These are phyloP conservation scores for Poecilus cupreus DNA, from an alignment of 2,888 invertebrate species.

Conservation along the genomic window DNA sequence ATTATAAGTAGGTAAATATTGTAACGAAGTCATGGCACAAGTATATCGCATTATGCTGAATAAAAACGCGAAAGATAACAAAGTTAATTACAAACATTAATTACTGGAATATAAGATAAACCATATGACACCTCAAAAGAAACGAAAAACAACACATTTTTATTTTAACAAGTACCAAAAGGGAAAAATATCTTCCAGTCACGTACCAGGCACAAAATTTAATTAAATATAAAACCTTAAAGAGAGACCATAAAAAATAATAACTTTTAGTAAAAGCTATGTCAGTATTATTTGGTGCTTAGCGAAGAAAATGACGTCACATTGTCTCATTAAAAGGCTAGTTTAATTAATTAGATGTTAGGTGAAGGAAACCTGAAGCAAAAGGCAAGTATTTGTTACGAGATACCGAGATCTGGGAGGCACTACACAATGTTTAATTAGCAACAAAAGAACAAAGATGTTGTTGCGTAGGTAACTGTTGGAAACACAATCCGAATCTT, in stretches of 20 bases:
- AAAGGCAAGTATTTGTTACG: conserved; percentile 42
- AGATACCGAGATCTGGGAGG: conserved; percentile 11
- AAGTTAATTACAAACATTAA: conserved; percentile 29
- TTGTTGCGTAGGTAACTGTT: neutral
- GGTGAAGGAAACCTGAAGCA: conserved; percentile 7
- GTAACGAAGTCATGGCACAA: neutral
- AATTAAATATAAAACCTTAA: conserved; percentile 27
- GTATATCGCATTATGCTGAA: neutral
- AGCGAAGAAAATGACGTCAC: conserved; percentile 32
- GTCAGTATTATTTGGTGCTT: neutral
- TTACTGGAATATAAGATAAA: conserved; percentile 21
- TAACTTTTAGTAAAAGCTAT: neutral
- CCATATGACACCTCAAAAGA: conserved; percentile 24
- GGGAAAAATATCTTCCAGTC: conserved; percentile 30
- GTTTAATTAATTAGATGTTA: conserved; percentile 47
- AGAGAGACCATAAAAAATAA: neutral
- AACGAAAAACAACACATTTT: conserved; percentile 35
- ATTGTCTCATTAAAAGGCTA: conserved; percentile 33
- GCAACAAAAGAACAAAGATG: neutral
- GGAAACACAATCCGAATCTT: too few relatives aligned
- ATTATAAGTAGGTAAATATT: too few relatives aligned
- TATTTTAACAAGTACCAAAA: conserved; percentile 8
- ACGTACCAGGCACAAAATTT: conserved; percentile 22
- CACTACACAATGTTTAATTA: conserved; percentile 18
- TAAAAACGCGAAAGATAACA: conserved; percentile 27